Evolutionary conservation across 2,113 vertebrate species (phyloP), one percentile per base, ranked within the genome.

Genomic region (Nothobranchius furzeri): DNA sequence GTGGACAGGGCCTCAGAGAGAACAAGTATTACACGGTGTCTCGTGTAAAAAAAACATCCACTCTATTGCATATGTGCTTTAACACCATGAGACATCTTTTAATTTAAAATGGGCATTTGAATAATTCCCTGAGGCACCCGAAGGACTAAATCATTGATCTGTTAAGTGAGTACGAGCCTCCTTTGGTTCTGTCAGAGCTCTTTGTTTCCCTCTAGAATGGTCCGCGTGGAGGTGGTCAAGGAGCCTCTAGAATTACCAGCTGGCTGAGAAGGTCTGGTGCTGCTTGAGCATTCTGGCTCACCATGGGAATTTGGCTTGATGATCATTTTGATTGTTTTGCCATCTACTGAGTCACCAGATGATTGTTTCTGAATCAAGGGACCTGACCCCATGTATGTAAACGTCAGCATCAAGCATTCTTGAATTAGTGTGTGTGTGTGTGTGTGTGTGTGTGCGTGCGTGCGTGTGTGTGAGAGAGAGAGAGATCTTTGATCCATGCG

Each of bases 331-430:
- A 85, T 88, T 84, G 82, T 85, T 70, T 25, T 63, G 67, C 85
- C 88, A 91, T 90, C 88, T 90, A 85, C 81, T 82, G 77, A 84
- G 75, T 87, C 84, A 83, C 73, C 50, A 60, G 6, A 37, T 77
- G 78, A 81, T 40, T 7, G 9, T 78, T 84, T 42, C 68, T 37
- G 35, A 75, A 55, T 25, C 20, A 67, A 63, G 76, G 60, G 79
- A 84, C 72, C 73, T 69, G 71, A 81, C 76, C 62, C 68, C 6
- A 12, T 58, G 46, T 56, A 60, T 37, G 54, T 53, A n/a, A 15
- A 6, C n/a, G 49, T 9, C 42, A 20, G 55, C n/a, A 48, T 52
- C 47, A 50, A 35, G 3, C 37, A 17, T 36, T 48, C 73, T 68
- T 79, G 73, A 49, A 80, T 82, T 73, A 63, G 79, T 40, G 6